Evolutionary conservation across 1,140 invertebrate species (phyloP), one percentile per base, ranked within the genome.

Genomic region (Andrena cerasifolii): DNA sequence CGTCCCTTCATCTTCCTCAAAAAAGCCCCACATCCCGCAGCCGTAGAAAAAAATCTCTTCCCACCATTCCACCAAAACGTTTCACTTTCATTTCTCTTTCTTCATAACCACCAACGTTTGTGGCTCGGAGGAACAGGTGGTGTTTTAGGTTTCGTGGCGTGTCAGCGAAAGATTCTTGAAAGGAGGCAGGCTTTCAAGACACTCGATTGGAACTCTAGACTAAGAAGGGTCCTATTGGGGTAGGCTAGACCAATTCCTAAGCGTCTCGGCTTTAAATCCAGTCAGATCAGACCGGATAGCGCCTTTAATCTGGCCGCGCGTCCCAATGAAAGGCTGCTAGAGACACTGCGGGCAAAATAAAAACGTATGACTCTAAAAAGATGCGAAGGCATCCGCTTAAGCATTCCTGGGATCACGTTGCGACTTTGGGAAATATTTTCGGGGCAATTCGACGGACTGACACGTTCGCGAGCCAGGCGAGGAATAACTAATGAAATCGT

Each of bases 221-320:
- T 76, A 80, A 80, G 77, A 76, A 80, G 53, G 54, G 54, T 58
- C 67, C 14, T 8, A 63, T 80, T 84, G 81, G 58, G 80, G 79
- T 83, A 84, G 78, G 83, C 79, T 84, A 51, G 49, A 24, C 26
- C 21, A 33, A 62, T 45, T 78, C 65, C 45, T 14, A 53, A n/a
- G 51, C 21, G 26, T 28, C 40, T 40, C 47, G 54, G 71, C 49
- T 54, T 70, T 83, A 84, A 83, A 83, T 84, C 80, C 80, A 77
- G 77, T 43, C 58, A 77, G 83, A 83, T 84, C 83, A 80, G 67
- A 33, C 18, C 61, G 18, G 56, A 51, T 45, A 43, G 36, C 47
- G 51, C 59, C 77, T 83, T 80, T 84, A 84, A 80, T 84, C 71
- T 77, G 67, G 18, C 78, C 66, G 80, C 66, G 80, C 72, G 59